These are phyloP conservation scores for Silvanus unidentatus DNA, from an alignment of 2,888 invertebrate genomes.

Conservation along the genomic window DNA sequence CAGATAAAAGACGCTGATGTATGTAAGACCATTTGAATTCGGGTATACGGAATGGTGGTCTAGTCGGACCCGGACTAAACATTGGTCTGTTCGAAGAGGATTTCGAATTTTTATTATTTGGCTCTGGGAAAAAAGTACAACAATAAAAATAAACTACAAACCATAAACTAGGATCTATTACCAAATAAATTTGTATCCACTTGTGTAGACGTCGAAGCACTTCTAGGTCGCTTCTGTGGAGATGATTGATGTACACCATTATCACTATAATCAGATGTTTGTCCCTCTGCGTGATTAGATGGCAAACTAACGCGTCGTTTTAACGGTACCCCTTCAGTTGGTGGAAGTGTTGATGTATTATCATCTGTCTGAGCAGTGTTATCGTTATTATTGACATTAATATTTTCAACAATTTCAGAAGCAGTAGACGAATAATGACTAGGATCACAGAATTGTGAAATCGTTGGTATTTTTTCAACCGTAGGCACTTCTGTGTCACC, in stretches of 20 bases:
- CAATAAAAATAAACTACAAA: slow-evolving; percentile 9
- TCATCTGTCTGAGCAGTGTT: slow-evolving; percentile 12
- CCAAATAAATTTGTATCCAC: slow-evolving; percentile 82
- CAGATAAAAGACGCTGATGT: slow-evolving; percentile 91
- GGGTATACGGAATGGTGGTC: slow-evolving; percentile 96
- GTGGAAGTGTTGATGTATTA: slow-evolving; percentile 19
- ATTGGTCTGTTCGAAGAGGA: slow-evolving; percentile 70
- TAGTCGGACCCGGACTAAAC: slow-evolving; percentile 89
- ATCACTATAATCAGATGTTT: slow-evolving; percentile 35
- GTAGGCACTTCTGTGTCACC: slow-evolving; percentile 36
- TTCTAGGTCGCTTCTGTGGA: slow-evolving; percentile 67
- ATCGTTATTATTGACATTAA: slow-evolving; percentile 17
- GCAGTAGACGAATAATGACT: slow-evolving; percentile 44
- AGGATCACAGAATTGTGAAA: slow-evolving; percentile 69
- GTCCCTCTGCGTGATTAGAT: slow-evolving; percentile 35
- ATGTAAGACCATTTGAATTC: slow-evolving; percentile 99
- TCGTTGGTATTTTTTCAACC: slow-evolving; percentile 59
- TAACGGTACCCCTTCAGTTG: slow-evolving; percentile 28
- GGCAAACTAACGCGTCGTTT: slow-evolving; percentile 58
- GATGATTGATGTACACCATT: slow-evolving; percentile 48
- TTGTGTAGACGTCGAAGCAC: slow-evolving; percentile 75
- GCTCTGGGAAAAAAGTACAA: slow-evolving; percentile 17
- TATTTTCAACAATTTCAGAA: slow-evolving; percentile 25
- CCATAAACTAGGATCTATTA: slow-evolving; percentile 43
- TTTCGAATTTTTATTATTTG: slow-evolving; percentile 51